phyloP scores from a whole-genome alignment of 1,140 invertebrate species.

The Pteromalus puparum region DNA sequence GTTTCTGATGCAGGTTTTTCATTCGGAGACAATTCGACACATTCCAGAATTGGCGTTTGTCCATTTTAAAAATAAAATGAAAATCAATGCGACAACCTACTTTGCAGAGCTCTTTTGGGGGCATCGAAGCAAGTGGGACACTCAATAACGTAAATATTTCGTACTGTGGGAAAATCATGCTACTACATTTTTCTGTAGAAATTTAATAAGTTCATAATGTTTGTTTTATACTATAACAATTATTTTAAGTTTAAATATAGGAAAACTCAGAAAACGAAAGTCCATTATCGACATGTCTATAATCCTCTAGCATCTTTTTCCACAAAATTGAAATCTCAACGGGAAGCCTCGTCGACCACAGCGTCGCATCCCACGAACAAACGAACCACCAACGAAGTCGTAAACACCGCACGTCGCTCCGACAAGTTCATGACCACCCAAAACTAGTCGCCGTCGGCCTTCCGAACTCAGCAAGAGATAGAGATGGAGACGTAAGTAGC shows the following conservation, averaged over 20 bases:
- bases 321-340: not conserved
- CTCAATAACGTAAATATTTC: too few relatives aligned
- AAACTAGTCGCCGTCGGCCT: not conserved
- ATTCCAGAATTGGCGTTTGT: conserved; percentile 10
- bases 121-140: too few relatives aligned
- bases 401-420: not conserved
- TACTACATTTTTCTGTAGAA: too few relatives aligned
- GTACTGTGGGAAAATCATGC: too few relatives aligned
- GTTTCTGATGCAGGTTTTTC: not conserved
- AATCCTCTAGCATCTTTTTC: too few relatives aligned
- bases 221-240: too few relatives aligned
- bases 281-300: too few relatives aligned
- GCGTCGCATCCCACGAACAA: not conserved
- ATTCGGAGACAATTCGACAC: not conserved
- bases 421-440: conserved; percentile 44
- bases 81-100: not conserved
- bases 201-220: too few relatives aligned
- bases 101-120: too few relatives aligned
- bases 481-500: not conserved
- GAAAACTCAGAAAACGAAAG: too few relatives aligned
- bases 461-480: not conserved
- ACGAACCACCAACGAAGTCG: conserved; percentile 36
- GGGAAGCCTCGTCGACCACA: not conserved
- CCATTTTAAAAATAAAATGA: not conserved
- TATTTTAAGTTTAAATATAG: too few relatives aligned